Conservation (phyloP, 2,888 invertebrate species). For the Amphipoea lucens region DNA sequence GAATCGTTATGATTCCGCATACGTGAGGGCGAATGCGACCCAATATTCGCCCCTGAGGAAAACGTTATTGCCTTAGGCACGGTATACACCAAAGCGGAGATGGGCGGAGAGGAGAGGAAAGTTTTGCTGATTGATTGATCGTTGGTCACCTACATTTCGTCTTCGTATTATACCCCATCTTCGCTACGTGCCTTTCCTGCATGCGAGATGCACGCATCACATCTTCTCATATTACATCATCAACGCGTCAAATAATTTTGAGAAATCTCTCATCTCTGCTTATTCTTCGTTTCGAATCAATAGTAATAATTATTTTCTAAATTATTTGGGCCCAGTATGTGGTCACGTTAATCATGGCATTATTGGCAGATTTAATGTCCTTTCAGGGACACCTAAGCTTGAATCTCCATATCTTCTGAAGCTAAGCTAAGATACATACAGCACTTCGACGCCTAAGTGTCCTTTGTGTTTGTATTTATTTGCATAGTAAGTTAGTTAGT, state of each 20-base stretch:
- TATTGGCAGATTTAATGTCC: neutral
- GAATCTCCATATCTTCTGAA: neutral
- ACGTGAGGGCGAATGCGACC: slow-evolving; percentile 32
- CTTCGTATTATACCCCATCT: neutral
- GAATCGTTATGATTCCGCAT: slow-evolving; percentile 52
- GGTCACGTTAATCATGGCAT: neutral
- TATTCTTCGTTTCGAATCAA: neutral
- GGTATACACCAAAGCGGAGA: neutral
- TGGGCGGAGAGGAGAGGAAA: neutral
- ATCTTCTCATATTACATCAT: neutral
- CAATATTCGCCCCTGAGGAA: slow-evolving; percentile 54
- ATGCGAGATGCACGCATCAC: neutral
- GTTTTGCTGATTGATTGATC: neutral
- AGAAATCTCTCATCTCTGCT: neutral
- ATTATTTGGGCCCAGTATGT: neutral
- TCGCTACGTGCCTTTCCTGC: neutral
- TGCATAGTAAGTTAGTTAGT: no score
- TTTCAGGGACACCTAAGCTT: neutral
- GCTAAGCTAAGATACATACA: neutral
- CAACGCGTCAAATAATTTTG: neutral
- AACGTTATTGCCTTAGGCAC: slow-evolving; percentile 50
- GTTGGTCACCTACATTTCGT: neutral
- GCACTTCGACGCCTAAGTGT: no score
- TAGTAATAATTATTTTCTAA: neutral
- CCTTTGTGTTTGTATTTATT: no score